Evolutionary conservation across 2,888 invertebrate genomes (phyloP).

Genomic region (Andrena chrysosceles): DNA sequence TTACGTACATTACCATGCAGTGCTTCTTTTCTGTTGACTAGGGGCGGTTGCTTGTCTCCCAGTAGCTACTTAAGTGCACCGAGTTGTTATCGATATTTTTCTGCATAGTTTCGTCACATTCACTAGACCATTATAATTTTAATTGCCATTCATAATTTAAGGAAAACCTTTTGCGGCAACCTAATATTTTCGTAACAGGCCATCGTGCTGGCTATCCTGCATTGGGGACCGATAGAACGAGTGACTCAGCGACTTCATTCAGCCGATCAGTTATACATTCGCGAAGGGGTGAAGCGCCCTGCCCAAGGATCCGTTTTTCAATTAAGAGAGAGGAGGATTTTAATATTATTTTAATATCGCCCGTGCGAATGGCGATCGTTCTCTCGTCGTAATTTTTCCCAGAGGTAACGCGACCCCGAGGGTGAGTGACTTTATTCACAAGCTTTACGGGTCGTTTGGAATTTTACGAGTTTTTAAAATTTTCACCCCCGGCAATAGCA

Average conservation of each 20-base stretch:
- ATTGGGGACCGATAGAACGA: neutral
- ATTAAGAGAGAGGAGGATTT: conserved; percentile 7
- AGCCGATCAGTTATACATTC: conserved; percentile 3
- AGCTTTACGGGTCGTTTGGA: neutral
- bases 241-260: neutral
- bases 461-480: neutral
- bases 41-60: no score
- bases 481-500: neutral
- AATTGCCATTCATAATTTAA: no score
- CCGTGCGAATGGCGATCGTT: neutral
- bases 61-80: no score
- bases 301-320: conserved; percentile 1
- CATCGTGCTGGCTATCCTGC: no score
- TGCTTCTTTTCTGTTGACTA: no score
- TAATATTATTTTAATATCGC: conserved; percentile 22
- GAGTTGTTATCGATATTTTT: no score
- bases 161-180: no score
- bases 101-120: no score
- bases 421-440: neutral
- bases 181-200: no score
- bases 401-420: neutral
- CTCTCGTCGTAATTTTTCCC: neutral
- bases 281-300: neutral
- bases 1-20: no score
- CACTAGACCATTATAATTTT: no score